phyloP scores from a whole-genome alignment of 1,140 invertebrate species.

The Araneus ventricosus region DNA sequence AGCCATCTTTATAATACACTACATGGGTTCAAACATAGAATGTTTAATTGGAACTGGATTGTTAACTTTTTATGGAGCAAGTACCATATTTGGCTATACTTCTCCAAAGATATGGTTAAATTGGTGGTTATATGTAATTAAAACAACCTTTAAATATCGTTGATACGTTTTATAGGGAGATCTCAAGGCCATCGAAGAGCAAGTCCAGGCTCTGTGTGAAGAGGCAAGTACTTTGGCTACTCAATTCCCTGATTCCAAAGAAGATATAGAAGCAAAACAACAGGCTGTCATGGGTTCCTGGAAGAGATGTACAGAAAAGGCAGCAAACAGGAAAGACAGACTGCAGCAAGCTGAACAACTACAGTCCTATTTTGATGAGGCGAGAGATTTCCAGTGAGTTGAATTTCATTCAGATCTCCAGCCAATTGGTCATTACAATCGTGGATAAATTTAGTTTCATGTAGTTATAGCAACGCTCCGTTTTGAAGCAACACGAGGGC shows the following conservation, averaged over 20 bases:
- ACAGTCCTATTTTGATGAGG: conserved; percentile 91
- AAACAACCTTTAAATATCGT: not conserved
- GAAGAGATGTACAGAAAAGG: conserved; percentile 87
- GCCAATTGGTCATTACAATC: too few species aligned
- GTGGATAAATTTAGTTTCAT: too few species aligned
- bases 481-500: too few species aligned
- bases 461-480: too few species aligned
- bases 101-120: too few species aligned
- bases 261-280: conserved; percentile 94
- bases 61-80: too few species aligned
- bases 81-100: too few species aligned
- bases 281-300: conserved; percentile 92
- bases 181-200: conserved; percentile 90
- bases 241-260: conserved; percentile 93
- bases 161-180: conserved; percentile 83
- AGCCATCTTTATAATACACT: too few species aligned
- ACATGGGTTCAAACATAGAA: too few species aligned
- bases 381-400: conserved; percentile 90
- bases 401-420: too few species aligned
- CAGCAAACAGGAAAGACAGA: conserved; percentile 87
- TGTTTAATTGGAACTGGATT: too few species aligned
- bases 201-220: conserved; percentile 85
- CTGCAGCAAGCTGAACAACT: conserved; percentile 92
- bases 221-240: conserved; percentile 87
- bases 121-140: too few species aligned